These are phyloP conservation scores for Drosophila austrosaltans DNA, from an alignment of 2,888 invertebrate species.

Conservation along the genomic window DNA sequence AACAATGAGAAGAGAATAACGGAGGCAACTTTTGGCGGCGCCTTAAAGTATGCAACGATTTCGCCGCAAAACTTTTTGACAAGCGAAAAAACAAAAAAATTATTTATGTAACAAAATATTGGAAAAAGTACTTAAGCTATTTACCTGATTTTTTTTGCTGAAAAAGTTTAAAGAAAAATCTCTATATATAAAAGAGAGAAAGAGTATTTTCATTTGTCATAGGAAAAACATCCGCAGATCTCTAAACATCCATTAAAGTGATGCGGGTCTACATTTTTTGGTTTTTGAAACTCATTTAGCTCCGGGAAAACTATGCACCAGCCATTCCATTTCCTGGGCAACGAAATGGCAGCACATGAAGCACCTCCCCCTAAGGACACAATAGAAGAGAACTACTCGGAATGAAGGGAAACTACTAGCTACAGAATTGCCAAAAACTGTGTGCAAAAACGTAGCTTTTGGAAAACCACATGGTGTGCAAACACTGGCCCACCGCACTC, in stretches of 20 bases:
- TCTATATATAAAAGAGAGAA: neutral
- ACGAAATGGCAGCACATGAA: no score
- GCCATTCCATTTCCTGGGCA: neutral
- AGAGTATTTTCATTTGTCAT: neutral
- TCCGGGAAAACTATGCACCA: neutral
- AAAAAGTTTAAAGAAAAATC: neutral
- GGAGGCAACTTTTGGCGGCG: conserved; percentile 20
- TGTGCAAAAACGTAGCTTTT: neutral
- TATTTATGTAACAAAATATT: no score
- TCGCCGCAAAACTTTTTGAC: conserved; percentile 13
- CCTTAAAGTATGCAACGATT: conserved; percentile 13
- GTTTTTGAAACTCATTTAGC: neutral
- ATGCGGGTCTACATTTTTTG: neutral
- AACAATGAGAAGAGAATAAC: neutral
- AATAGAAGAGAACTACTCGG: neutral
- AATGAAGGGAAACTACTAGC: neutral
- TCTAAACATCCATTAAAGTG: neutral
- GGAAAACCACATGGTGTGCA: neutral
- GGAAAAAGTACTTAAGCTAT: no score
- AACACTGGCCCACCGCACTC: neutral
- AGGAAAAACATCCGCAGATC: neutral
- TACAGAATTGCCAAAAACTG: no score
- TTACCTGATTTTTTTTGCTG: no score
- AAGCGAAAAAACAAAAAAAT: neutral
- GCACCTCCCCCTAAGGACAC: neutral